Evolutionary conservation across 2,888 invertebrate species (phyloP).

Genomic region (Pristionchus entomophagus): DNA sequence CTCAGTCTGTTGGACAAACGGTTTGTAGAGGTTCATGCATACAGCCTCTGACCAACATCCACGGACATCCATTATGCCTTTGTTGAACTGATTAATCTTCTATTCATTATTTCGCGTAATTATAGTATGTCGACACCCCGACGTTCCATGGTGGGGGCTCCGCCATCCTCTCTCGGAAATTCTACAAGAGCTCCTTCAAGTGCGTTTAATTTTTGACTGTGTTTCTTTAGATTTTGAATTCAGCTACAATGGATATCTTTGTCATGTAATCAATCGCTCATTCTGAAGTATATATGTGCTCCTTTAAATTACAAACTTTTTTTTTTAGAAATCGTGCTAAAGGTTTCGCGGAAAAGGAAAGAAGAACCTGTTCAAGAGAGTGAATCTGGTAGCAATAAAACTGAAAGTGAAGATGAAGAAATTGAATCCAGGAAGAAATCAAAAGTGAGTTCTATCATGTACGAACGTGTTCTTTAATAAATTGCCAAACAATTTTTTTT

Average conservation of each 20-base stretch:
- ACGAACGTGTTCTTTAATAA: too few species aligned
- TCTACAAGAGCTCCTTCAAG: background rate
- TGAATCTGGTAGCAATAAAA: background rate
- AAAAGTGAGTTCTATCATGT: background rate
- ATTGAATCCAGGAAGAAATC: background rate
- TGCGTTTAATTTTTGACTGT: background rate
- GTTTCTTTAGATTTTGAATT: background rate
- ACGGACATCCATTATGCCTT: too few species aligned
- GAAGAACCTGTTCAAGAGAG: conserved; percentile 17
- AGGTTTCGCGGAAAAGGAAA: conserved; percentile 33
- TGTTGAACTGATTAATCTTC: too few species aligned
- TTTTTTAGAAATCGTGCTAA: conserved; percentile 20
- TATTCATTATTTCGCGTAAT: too few species aligned
- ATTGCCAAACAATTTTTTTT: background rate
- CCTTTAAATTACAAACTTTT: background rate
- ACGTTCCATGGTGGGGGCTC: conserved; percentile 42
- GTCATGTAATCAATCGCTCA: background rate
- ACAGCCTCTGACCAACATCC: too few species aligned
- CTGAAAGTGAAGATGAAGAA: background rate
- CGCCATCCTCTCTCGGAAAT: background rate
- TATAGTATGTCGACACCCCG: conserved; percentile 25
- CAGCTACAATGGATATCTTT: too few species aligned
- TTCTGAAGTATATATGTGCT: too few species aligned
- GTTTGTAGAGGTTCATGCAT: too few species aligned
- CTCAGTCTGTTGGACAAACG: too few species aligned